Evolutionary conservation across 1,140 invertebrate genomes (phyloP).

Genomic region (Ridgeia piscesae): DNA sequence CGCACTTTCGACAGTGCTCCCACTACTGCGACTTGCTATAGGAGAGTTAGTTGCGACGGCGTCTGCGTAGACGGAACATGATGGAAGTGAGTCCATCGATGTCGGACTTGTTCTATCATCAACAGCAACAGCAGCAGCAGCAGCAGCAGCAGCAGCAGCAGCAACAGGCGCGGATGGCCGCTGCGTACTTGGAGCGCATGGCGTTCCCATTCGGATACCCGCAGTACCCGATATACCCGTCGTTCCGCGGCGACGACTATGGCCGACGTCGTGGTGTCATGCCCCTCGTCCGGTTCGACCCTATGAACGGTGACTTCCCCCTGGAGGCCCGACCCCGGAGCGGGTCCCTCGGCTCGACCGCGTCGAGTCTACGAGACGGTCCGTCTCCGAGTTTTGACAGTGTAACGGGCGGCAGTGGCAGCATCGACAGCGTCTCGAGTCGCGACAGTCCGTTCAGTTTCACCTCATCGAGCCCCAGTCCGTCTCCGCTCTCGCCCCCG

Average conservation of each 20-base stretch:
- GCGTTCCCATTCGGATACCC: neutral
- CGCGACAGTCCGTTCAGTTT: neutral
- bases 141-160: neutral
- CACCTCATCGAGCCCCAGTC: neutral
- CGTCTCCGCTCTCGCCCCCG: conserved; percentile 2
- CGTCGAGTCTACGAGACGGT: neutral
- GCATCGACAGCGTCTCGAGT: conserved; percentile 11
- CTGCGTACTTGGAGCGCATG: neutral
- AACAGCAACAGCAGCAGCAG: neutral
- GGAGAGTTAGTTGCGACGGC: neutral
- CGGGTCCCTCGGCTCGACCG: conserved; percentile 21
- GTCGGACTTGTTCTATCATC: neutral
- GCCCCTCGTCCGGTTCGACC: neutral
- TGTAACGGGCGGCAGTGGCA: neutral
- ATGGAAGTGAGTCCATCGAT: neutral
- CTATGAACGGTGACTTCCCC: neutral
- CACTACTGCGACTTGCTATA: neutral
- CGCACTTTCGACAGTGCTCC: neutral
- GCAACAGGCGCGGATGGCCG: neutral
- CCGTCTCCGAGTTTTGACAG: conserved; percentile 19
- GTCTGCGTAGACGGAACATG: neutral
- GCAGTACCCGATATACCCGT: conserved; percentile 4
- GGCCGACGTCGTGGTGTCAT: neutral
- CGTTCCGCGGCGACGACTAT: neutral
- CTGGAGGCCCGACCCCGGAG: too few relatives aligned